phyloP scores from a whole-genome alignment of 2,888 invertebrate species.

The Tolmerus cingulatus region DNA sequence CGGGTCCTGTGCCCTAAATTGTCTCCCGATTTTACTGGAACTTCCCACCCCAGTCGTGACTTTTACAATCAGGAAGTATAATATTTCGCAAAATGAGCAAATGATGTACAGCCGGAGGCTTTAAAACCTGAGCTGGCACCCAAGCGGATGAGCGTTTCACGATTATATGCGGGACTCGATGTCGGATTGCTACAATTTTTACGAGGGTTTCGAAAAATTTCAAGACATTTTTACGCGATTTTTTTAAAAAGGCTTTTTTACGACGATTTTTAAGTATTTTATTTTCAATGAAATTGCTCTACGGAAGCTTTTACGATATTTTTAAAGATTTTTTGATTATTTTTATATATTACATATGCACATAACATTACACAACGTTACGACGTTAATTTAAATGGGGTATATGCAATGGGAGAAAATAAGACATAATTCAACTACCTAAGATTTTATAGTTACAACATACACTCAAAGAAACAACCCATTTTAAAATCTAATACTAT shows the following conservation, averaged over 20 bases:
- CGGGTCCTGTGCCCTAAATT: not conserved
- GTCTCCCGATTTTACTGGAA: not conserved
- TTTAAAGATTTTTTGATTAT: not conserved
- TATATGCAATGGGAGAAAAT: too few species aligned
- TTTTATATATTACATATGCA: not conserved
- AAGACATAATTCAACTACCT: too few species aligned
- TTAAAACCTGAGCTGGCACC: not conserved
- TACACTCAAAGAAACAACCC: too few species aligned
- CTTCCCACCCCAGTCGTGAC: not conserved
- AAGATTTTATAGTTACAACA: too few species aligned
- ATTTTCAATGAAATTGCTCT: not conserved
- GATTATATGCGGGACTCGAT: not conserved
- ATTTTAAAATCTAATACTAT: too few species aligned
- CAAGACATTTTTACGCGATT: not conserved
- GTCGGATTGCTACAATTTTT: not conserved
- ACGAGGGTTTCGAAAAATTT: not conserved
- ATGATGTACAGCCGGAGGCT: not conserved
- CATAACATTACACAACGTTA: not conserved
- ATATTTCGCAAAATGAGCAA: not conserved
- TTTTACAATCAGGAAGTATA: not conserved
- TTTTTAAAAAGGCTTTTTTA: not conserved
- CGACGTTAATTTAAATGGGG: too few species aligned
- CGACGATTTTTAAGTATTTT: not conserved
- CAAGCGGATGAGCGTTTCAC: not conserved
- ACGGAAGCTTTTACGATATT: not conserved